phyloP scores from a whole-genome alignment of 2,797 vertebrate genomes.

The Acanthornis magna region DNA sequence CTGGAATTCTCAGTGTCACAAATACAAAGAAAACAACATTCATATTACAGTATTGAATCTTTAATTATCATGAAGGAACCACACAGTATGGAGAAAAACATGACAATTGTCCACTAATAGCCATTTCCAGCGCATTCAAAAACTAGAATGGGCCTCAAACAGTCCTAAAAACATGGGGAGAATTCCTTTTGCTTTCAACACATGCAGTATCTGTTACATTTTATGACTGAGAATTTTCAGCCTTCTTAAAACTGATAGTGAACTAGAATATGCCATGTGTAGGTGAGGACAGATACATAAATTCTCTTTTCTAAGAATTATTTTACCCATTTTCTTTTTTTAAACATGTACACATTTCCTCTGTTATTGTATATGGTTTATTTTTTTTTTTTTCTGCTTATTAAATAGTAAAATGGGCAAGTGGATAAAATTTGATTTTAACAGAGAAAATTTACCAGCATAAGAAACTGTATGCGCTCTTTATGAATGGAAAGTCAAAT shows the following conservation, averaged over 20 bases:
- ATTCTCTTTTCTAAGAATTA: background rate
- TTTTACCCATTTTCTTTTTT: background rate
- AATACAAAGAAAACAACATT: background rate
- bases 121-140: background rate
- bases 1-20: background rate
- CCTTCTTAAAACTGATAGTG: background rate
- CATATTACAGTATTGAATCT: background rate
- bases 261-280: background rate
- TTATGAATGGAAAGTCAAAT: background rate
- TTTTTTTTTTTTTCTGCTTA: background rate
- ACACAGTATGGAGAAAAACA: background rate
- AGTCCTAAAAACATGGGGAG: background rate
- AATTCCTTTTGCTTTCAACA: background rate
- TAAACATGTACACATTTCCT: background rate
- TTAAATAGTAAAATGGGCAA: background rate
- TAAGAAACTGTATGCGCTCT: background rate
- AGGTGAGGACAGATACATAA: background rate
- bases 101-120: background rate
- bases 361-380: background rate
- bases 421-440: background rate
- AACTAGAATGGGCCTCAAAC: background rate
- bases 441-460: background rate
- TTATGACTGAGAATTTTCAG: background rate
- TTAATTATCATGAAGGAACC: background rate
- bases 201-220: accelerated